Evolutionary conservation across 1,140 invertebrate species (phyloP), one percentile per base, ranked within the genome.

Genomic region (Aleiodes sp.): DNA sequence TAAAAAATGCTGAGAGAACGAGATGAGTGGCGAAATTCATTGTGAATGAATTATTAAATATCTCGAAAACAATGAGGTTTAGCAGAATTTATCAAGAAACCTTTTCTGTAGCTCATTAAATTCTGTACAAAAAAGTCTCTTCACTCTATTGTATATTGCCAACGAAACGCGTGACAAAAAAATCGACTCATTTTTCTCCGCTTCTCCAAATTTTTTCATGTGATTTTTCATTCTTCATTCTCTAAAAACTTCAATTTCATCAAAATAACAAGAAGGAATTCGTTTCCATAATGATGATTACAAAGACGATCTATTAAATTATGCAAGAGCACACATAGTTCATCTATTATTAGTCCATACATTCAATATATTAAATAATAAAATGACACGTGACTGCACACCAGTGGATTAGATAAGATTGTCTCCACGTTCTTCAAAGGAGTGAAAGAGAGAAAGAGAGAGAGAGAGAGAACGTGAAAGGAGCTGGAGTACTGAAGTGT

Each of bases 1-100:
- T 39, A 37, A 37, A 26, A 65, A 65, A 0, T n/a, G 9, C 12
- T 26, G 31, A 70, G 69, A 65, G 39, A 57, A 69, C 33, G 65
- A 62, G 60, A 10, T 35, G 10, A 35, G 31, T 35, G 31, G 31
- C 4, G 31, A n/a, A n/a, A n/a, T n/a, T n/a, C n/a, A n/a, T n/a
- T n/a, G n/a, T n/a, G n/a, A n/a, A n/a, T n/a, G n/a, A n/a, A n/a
- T n/a, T n/a, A n/a, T n/a, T n/a, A n/a, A n/a, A n/a, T n/a, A n/a
- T n/a, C n/a, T n/a, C n/a, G n/a, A n/a, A n/a, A n/a, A n/a, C n/a
- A n/a, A n/a, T n/a, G n/a, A n/a, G n/a, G n/a, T n/a, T n/a, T n/a
- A n/a, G n/a, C n/a, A n/a, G n/a, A n/a, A n/a, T n/a, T n/a, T n/a
- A n/a, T n/a, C n/a, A n/a, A n/a, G n/a, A n/a, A n/a, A n/a, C n/a